Evolutionary conservation across 2,113 vertebrate genomes (phyloP), one percentile per base, ranked within the genome.

Genomic region (Eira barbara): DNA sequence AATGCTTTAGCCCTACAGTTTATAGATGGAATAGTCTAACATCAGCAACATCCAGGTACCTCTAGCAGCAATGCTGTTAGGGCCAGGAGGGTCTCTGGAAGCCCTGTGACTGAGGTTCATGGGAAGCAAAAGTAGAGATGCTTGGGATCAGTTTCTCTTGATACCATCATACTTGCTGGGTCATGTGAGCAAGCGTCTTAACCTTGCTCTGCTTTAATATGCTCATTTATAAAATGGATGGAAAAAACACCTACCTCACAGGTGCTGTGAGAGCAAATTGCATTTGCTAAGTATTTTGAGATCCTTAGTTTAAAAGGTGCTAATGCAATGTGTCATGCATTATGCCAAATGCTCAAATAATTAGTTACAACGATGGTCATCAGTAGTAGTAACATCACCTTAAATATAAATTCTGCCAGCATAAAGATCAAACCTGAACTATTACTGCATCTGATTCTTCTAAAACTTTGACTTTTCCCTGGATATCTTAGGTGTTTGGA

Each of bases 281-380:
- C 90, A 95, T 97, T 93, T 95, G 80, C 90, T 97, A 93, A 97
- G 89, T 96, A 85, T 96, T 96, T 97, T 29, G 86, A 93, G 76
- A 89, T 97, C 92, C 76, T 96, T 97, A 83, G 85, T 96, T 89
- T 95, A 89, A 96, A 97, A 97, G 97, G 98, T 98, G 97, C 97
- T 98, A 93, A 96, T 91, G 88, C 74, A 91, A 39, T 65, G 34
- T 91, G 31, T 78, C 65, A 47, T 73, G 89, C 74, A 86, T 96
- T 97, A 82, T 67, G 61, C 89, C 95, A 96, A 92, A 92, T 95
- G 94, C 89, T 98, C 81, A 96, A 97, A 79, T 59, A 55, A 95
- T 92, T 80, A 31, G 74, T 88, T 42, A 45, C 78, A 79, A 8
- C 18, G 39, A 36, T 76, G 92, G 80, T 91, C 84, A 83, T 88